phyloP scores from a whole-genome alignment of 2,797 vertebrate genomes.

The Thalassophryne amazonica region DNA sequence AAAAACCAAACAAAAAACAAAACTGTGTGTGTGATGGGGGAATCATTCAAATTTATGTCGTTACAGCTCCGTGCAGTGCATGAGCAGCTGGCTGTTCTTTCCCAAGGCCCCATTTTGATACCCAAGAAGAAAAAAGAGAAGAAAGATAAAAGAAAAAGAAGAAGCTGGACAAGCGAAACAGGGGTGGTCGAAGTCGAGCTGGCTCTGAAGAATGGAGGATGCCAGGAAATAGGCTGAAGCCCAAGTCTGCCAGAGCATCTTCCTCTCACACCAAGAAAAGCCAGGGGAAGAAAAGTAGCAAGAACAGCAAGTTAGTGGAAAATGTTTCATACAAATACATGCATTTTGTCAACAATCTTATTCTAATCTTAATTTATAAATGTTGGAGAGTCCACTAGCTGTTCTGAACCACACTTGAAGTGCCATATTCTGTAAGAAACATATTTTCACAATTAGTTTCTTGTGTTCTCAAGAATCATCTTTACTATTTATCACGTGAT shows the following conservation, averaged over 20 bases:
- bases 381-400: too few relatives aligned
- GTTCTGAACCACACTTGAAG: too few relatives aligned
- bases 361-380: too few relatives aligned
- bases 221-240: constrained; percentile 68
- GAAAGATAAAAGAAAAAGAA: constrained; percentile 85
- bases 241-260: constrained; percentile 70
- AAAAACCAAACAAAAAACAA: too few relatives aligned
- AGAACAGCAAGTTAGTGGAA: constrained; percentile 73
- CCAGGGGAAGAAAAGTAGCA: constrained; percentile 75
- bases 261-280: constrained; percentile 67
- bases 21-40: too few relatives aligned
- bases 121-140: constrained; percentile 89
- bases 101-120: constrained; percentile 90
- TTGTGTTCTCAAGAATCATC: too few relatives aligned
- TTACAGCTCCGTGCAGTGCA: constrained; percentile 87
- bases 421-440: too few relatives aligned
- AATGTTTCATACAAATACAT: too few relatives aligned
- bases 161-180: constrained; percentile 83
- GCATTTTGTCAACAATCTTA: too few relatives aligned
- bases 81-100: constrained; percentile 91
- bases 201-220: constrained; percentile 77
- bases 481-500: too few relatives aligned
- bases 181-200: constrained; percentile 68
- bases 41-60: too few relatives aligned
- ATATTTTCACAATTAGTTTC: too few relatives aligned